Evolutionary conservation across 2,888 invertebrate genomes (phyloP).

Genomic region (Atethmia centrago): DNA sequence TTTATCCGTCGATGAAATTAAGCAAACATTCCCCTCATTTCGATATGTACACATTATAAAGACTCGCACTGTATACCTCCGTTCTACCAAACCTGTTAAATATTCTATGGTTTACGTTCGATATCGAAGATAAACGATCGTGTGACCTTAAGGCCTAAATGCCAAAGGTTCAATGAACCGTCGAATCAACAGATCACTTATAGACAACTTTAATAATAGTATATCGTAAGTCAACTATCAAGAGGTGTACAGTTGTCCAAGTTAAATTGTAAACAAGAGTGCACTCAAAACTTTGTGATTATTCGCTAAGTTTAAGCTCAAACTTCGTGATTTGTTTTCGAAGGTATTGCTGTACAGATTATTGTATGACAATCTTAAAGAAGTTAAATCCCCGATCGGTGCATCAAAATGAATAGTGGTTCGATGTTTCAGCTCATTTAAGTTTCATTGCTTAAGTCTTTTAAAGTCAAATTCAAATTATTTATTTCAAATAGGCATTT

Average conservation of each 20-base stretch:
- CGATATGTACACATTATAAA: too few relatives aligned
- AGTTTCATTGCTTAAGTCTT: background rate
- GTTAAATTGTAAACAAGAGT: constrained; percentile 16
- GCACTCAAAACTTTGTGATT: background rate
- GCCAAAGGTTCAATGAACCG: constrained; percentile 28
- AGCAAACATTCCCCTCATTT: too few relatives aligned
- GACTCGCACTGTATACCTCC: background rate
- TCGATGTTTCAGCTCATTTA: background rate
- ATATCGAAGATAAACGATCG: constrained; percentile 28
- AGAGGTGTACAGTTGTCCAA: constrained; percentile 16
- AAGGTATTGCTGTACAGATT: too few relatives aligned
- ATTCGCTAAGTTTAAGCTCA: background rate
- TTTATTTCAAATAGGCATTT: too few relatives aligned
- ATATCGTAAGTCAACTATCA: background rate
- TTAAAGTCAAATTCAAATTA: too few relatives aligned
- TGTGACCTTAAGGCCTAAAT: constrained; percentile 47
- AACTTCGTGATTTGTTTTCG: background rate
- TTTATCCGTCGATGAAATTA: too few relatives aligned
- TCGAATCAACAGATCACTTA: constrained; percentile 2
- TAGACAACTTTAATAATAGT: constrained; percentile 20
- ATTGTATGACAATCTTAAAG: too few relatives aligned
- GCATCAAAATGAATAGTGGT: background rate
- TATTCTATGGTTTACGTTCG: constrained; percentile 23
- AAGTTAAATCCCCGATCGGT: background rate
- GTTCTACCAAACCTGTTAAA: constrained; percentile 4